Conservation (phyloP, 2,888 invertebrate genomes). For the Troides aeacus region DNA sequence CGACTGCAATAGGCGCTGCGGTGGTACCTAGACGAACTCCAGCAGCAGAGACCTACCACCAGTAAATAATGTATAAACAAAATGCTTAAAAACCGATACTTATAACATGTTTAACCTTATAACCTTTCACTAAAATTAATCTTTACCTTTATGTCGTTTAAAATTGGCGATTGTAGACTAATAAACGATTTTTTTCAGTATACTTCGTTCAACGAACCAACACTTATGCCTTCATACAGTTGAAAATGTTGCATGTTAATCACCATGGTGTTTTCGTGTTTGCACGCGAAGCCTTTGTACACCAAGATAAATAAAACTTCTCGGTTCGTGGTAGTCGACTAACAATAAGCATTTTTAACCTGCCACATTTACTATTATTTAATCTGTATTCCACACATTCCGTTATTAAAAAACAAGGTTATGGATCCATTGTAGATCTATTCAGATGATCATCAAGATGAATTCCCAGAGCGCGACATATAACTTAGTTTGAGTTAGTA, state of each 20-base stretch:
- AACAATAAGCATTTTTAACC: conserved; percentile 12
- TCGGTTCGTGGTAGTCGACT: conserved; percentile 17
- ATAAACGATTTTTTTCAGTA: conserved; percentile 7
- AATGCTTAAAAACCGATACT: background rate
- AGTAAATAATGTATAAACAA: no score
- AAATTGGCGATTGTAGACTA: conserved; percentile 2
- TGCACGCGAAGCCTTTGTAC: conserved; percentile 29
- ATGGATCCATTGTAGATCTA: background rate
- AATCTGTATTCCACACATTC: background rate
- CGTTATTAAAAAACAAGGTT: background rate
- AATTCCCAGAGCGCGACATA: background rate
- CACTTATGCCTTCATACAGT: conserved; percentile 28
- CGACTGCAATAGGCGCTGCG: no score
- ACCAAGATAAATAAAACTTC: conserved; percentile 26
- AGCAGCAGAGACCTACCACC: no score
- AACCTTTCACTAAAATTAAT: background rate
- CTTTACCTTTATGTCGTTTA: background rate
- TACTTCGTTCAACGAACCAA: conserved; percentile 20
- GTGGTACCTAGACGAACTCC: no score
- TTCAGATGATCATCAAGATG: no score
- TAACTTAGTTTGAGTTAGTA: background rate
- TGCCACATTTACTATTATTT: conserved; percentile 1
- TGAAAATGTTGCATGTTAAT: conserved; percentile 33
- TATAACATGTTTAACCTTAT: background rate
- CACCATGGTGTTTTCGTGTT: conserved; percentile 29